Percentiles rank a stretch among this genome's conserved stretches.
phyloP scores from a whole-genome alignment of 2,797 vertebrate species.

The Podargus strigoides region DNA sequence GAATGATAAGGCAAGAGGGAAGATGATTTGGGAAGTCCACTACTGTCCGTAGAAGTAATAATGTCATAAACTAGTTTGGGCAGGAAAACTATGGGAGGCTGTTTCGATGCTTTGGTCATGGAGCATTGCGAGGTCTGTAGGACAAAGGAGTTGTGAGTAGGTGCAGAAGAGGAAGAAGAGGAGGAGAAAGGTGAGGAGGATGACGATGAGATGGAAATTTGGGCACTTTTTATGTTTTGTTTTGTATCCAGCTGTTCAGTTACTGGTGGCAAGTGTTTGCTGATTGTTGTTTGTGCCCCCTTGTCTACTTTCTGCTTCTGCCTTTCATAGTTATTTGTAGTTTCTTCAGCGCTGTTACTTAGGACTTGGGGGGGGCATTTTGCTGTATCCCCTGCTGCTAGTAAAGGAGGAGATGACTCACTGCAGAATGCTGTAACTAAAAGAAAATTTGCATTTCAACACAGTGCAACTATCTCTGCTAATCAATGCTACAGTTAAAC shows the following conservation, averaged over 20 bases:
- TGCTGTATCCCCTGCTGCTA: constrained; percentile 32
- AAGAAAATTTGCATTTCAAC: constrained; percentile 24
- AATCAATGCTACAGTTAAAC: background rate
- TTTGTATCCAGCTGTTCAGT: constrained; percentile 59
- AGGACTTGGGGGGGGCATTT: constrained; percentile 27
- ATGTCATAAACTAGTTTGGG: constrained; percentile 89
- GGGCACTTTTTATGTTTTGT: constrained; percentile 17
- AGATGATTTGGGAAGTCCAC: constrained; percentile 90
- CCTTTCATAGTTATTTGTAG: constrained; percentile 40
- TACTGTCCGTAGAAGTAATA: constrained; percentile 86
- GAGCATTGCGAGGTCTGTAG: constrained; percentile 82
- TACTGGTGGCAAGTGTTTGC: constrained; percentile 45
- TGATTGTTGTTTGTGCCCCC: constrained; percentile 3
- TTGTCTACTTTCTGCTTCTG: constrained; percentile 49
- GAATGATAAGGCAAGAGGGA: constrained; percentile 91
- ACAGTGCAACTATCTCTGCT: background rate
- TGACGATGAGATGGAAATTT: constrained; percentile 54
- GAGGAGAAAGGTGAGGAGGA: constrained; percentile 84
- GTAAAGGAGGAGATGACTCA: constrained; percentile 63
- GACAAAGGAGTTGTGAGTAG: constrained; percentile 66
- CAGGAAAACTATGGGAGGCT: constrained; percentile 90
- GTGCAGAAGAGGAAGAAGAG: constrained; percentile 75
- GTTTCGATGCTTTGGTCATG: constrained; percentile 82
- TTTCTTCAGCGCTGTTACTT: constrained; percentile 44
- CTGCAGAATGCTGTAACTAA: constrained; percentile 62